phyloP scores from a whole-genome alignment of 2,113 vertebrate species.

The Urocolius indicus region DNA sequence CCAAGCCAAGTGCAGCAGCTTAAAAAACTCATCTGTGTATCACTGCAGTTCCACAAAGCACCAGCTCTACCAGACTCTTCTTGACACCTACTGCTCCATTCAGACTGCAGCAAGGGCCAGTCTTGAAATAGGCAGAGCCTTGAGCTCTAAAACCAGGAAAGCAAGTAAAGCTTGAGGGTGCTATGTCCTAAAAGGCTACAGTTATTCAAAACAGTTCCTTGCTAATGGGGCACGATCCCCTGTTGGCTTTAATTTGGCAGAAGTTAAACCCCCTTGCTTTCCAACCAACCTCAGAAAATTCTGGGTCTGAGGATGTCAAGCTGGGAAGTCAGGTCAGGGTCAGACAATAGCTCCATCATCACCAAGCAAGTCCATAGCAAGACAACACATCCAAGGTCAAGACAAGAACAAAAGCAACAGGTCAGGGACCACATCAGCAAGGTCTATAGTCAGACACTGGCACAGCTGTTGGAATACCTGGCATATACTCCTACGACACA shows the following conservation, averaged over 20 bases:
- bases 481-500: fast-evolving
- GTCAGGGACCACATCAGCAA: neutral
- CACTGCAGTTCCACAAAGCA: neutral
- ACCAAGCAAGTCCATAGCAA: neutral
- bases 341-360: neutral
- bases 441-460: neutral
- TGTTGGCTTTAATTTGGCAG: too few species aligned
- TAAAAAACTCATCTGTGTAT: neutral
- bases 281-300: too few species aligned
- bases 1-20: neutral
- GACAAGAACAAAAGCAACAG: neutral
- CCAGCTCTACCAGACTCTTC: neutral
- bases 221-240: too few species aligned
- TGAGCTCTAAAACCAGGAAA: neutral
- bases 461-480: fast-evolving
- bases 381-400: neutral
- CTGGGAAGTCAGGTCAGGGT: neutral
- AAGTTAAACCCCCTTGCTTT: too few species aligned
- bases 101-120: neutral
- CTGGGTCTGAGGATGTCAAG: neutral
- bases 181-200: neutral
- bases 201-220: neutral
- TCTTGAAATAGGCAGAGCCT: neutral
- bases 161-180: neutral
- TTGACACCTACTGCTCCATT: neutral